Percentiles rank a stretch among this genome's conserved stretches.
Conservation (phyloP, 2,113 vertebrate genomes). For the Platysteira castanea region DNA sequence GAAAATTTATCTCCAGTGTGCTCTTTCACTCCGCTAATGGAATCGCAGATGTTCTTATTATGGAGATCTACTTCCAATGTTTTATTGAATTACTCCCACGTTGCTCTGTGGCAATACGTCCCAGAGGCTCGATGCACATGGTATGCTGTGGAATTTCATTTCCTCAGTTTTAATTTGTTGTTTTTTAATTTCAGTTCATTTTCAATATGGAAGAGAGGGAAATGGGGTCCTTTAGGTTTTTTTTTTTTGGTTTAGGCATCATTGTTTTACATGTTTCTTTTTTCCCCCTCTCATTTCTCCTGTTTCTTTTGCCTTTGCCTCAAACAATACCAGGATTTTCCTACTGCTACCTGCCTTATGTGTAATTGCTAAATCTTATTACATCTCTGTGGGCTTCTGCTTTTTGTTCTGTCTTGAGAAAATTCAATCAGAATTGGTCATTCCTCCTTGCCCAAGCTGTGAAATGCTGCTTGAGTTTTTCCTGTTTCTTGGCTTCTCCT, state of each 20-base stretch:
- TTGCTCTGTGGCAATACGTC: conserved; percentile 12
- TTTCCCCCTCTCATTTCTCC: background rate
- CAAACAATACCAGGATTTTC: background rate
- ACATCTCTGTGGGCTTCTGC: background rate
- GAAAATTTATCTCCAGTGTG: background rate
- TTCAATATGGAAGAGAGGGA: background rate
- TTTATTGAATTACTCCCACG: conserved; percentile 33
- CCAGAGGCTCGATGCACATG: background rate
- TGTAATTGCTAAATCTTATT: background rate
- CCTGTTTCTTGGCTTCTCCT: background rate
- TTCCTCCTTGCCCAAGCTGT: background rate
- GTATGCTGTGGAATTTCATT: conserved; percentile 33
- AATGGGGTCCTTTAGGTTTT: background rate
- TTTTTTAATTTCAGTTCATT: conserved; percentile 42
- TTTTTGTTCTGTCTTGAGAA: background rate
- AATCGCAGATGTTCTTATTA: background rate
- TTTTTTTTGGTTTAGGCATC: background rate
- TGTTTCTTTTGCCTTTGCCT: background rate
- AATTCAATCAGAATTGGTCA: background rate
- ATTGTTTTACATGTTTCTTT: background rate
- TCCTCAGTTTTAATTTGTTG: conserved; percentile 37
- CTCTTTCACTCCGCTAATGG: background rate
- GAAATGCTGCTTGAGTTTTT: background rate
- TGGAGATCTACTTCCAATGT: conserved; percentile 2
- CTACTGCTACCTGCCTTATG: background rate